These are phyloP conservation scores for Meriones unguiculatus DNA, from an alignment of 2,113 vertebrate species.

Conservation along the genomic window DNA sequence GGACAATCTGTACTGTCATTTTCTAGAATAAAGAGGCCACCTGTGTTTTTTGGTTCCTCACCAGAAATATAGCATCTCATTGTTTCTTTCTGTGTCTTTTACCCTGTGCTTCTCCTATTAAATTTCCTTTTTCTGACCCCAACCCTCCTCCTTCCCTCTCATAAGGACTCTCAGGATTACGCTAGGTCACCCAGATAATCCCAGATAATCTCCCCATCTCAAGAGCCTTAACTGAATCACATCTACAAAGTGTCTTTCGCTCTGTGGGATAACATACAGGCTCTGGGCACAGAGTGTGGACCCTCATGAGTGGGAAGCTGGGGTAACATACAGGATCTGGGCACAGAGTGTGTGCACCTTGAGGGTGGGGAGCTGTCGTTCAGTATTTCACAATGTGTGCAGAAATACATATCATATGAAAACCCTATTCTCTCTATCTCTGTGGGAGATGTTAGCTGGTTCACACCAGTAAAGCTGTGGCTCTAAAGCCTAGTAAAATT, in stretches of 20 bases:
- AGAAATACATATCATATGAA: not conserved
- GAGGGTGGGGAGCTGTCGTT: not conserved
- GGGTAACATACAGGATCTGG: not conserved
- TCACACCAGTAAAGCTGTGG: not conserved
- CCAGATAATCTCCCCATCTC: not conserved
- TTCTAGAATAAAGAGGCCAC: not conserved
- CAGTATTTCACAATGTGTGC: fast-evolving
- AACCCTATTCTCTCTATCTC: not conserved
- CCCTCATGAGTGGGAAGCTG: not conserved
- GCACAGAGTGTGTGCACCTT: not conserved
- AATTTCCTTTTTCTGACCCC: not conserved
- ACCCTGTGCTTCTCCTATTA: not conserved
- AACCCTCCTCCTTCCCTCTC: not conserved
- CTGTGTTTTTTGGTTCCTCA: not conserved
- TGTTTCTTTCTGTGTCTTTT: not conserved
- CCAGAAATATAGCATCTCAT: not conserved
- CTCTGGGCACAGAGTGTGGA: not conserved
- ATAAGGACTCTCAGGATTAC: constrained; percentile 2
- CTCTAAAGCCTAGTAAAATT: constrained; percentile 2
- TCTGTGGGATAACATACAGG: not conserved
- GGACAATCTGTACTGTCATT: not conserved
- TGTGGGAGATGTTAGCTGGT: not conserved
- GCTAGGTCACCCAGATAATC: not conserved
- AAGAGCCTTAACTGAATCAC: constrained; percentile 24
- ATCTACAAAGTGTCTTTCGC: not conserved